Evolutionary conservation across 2,113 vertebrate genomes (phyloP).

Genomic region (Psilopogon haemacephalus): DNA sequence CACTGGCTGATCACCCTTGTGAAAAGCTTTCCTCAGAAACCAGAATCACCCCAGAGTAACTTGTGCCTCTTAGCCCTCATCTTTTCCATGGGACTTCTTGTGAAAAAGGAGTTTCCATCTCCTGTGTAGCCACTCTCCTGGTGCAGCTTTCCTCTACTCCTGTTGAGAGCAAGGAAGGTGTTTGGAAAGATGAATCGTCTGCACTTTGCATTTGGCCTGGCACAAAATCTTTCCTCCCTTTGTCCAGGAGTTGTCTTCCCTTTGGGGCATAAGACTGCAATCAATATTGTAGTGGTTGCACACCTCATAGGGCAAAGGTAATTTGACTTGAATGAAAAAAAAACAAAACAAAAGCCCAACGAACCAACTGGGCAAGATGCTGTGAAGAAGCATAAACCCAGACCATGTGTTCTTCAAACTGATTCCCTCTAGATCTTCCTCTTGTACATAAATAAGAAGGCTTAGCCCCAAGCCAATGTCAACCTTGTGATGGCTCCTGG

Average conservation of each 20-base stretch:
- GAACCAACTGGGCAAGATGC: too few relatives aligned
- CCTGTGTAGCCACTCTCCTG: background rate
- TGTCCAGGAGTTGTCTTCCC: background rate
- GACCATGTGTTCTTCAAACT: background rate
- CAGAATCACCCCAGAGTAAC: too few relatives aligned
- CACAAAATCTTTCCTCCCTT: background rate
- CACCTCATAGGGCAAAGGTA: too few relatives aligned
- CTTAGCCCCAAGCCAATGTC: background rate
- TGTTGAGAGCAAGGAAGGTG: background rate
- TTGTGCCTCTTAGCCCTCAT: too few relatives aligned
- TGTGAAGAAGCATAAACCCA: too few relatives aligned
- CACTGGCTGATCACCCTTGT: too few relatives aligned
- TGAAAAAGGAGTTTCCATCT: too few relatives aligned
- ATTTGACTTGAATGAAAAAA: too few relatives aligned
- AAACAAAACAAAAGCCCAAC: too few relatives aligned
- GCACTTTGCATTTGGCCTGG: background rate
- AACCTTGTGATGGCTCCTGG: background rate
- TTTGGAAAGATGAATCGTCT: background rate
- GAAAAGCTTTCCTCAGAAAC: too few relatives aligned
- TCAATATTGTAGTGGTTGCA: background rate
- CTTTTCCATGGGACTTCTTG: too few relatives aligned
- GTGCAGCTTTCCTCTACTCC: background rate
- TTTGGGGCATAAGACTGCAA: background rate
- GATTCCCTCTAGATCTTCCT: background rate
- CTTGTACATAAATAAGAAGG: background rate